A percentile compares a stretch with the other conserved stretches of the same genome.
phyloP scores from a whole-genome alignment of 1,140 invertebrate species.

The Anastrepha ludens region DNA sequence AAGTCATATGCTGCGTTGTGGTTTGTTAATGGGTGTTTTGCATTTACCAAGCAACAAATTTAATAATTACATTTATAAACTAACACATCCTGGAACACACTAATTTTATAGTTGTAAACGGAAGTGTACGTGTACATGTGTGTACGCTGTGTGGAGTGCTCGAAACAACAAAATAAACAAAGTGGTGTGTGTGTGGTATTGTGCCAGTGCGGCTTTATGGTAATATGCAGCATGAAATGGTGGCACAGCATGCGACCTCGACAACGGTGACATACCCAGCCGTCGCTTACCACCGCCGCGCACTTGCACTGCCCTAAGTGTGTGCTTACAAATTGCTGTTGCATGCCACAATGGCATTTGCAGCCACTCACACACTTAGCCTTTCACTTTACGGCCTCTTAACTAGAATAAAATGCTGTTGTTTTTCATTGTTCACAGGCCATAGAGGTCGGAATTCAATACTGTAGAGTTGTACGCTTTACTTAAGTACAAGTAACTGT shows the following conservation, averaged over 20 bases:
- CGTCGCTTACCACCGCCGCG: neutral
- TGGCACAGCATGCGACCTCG: constrained; percentile 19
- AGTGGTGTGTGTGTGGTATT: neutral
- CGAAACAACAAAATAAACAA: neutral
- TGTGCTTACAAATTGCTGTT: constrained; percentile 40
- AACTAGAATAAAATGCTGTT: neutral
- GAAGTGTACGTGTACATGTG: neutral
- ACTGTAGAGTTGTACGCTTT: neutral
- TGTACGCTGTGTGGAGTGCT: neutral
- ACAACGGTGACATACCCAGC: neutral
- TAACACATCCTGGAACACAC: neutral
- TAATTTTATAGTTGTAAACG: constrained; percentile 47
- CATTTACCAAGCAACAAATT: neutral
- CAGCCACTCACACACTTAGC: neutral
- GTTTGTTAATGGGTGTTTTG: neutral
- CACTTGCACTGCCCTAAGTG: neutral
- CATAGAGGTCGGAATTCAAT: neutral
- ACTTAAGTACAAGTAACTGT: neutral
- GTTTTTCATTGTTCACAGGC: neutral
- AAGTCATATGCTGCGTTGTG: too few species aligned
- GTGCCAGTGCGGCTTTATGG: neutral
- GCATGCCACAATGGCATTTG: constrained; percentile 43
- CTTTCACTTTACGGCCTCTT: constrained; percentile 20
- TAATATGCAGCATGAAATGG: constrained; percentile 22
- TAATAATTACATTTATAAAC: neutral